phyloP scores from a whole-genome alignment of 2,797 vertebrate genomes.

The Danio choprae region DNA sequence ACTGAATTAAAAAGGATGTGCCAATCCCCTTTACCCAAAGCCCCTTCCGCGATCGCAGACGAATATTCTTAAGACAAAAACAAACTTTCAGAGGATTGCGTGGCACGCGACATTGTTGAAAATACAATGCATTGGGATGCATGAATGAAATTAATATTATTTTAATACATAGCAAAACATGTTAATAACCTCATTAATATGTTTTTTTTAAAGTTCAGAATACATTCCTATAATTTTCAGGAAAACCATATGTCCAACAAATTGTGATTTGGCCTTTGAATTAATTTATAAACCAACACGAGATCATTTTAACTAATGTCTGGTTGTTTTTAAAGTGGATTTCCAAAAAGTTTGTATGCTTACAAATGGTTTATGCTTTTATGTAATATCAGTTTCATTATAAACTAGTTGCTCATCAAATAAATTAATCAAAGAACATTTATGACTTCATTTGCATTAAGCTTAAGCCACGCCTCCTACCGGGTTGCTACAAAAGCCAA shows the following conservation, averaged over 20 bases:
- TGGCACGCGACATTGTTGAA: conserved; percentile 59
- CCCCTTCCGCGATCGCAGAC: conserved; percentile 1
- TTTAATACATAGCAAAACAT: too few relatives aligned
- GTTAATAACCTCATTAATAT: not conserved
- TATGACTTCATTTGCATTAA: not conserved
- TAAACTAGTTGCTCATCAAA: not conserved
- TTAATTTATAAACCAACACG: not conserved
- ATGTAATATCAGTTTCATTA: not conserved
- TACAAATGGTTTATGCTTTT: not conserved
- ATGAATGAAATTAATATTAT: too few relatives aligned
- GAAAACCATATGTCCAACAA: not conserved
- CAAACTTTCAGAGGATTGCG: conserved; percentile 47
- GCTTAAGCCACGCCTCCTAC: conserved; percentile 27
- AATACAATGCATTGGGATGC: not conserved
- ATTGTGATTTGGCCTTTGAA: not conserved
- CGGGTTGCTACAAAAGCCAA: conserved; percentile 31
- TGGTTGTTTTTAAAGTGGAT: not conserved
- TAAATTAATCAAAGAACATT: not conserved
- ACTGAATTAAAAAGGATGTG: conserved; percentile 63
- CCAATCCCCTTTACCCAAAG: conserved; percentile 24
- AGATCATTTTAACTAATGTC: not conserved
- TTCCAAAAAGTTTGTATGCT: not conserved
- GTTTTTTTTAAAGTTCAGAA: not conserved
- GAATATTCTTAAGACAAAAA: conserved; percentile 38
- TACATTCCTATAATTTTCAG: not conserved